Base-by-base conservation (phyloP, 2,113 vertebrate genomes). In the Cyprinus carpio region DNA sequence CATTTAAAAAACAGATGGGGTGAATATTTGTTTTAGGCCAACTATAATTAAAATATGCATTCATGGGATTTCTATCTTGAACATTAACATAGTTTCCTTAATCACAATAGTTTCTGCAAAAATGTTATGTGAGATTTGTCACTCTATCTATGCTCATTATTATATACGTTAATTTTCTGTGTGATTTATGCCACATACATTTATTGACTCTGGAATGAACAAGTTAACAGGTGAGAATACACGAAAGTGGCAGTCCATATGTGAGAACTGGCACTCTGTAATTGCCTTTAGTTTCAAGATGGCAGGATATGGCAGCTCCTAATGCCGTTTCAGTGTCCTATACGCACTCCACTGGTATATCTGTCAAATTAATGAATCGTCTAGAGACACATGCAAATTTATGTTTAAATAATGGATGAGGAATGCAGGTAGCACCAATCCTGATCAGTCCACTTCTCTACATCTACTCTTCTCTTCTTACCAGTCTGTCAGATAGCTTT, bases 291-390 rank as follows among this genome's bases (percentile, higher is more conserved):
- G 69, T 51, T 75, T 46, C 27, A 76, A 49, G 23, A 81, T 69
- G 46, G 62, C 80, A 31, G 15, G 25, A 54, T 34, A 67, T 27
- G 43, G 40, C 43, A 71, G 18, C 43, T 82, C 43, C 62, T 69
- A 69, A 69, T 82, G 80, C 43, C 51, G 18, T 82, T 82, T 82
- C 46, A 82, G 80, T 34, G 27, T 82, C 46, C 40, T 29, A 34
- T 69, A 23, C 0, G 18, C 56, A 80, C 34, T 62, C 7, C 78
- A 64, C 58, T 25, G 11, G 46, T 69, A 71, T 82, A 71, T 82
- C 64, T 71, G 64, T 82, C 80, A 71, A 81, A 51, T 71, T 82
- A 82, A 82, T 69, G 80, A 71, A 54, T 82, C 12, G 80, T 82
- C 80, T 82, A 69, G 80, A 82, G 80, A 82, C 80, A 20, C 15